Base-by-base conservation (phyloP, 2,797 vertebrate species). In the Ceyx erithaca region DNA sequence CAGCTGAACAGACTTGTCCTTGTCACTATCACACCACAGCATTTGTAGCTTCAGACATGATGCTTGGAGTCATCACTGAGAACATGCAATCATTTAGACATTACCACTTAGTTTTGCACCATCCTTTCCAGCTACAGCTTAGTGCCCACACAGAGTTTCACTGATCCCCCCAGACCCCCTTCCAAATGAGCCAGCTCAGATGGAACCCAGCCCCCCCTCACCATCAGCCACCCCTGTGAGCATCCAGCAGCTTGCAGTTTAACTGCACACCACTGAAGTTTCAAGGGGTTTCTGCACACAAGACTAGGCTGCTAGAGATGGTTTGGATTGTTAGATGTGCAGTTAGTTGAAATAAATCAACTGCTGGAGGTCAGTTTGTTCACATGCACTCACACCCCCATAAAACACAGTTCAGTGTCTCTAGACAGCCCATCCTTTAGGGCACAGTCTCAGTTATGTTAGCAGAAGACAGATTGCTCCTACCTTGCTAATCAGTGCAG, bases 401-500 rank as follows among this genome's bases (percentile, higher is more conserved):
- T 5, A 3, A 30, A 51, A 61, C 8, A 37, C 54, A 31, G 58
- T 16, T 48, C 43, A 61, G 40, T 30, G 71, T 70, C 83, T 30
- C 23, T 37, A 21, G 51, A 72, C 21, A 80, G 40, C 48, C 55
- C 67, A 28, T 49, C 12, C 68, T 48, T 55, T n/a, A 41, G 58
- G 68, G 37, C 35, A n/a, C 66, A 78, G 77, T 67, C 82, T 45
- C 14, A 61, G 76, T 72, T 49, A 40, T 80, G 92, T 96, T 92
- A 96, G 96, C 97, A 95, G 97, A 97, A 97, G 93, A 98, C 98
- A 94, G 96, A 97, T 96, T 97, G 97, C 98, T 98, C 99, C 98
- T 99, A 99, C 99, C 99, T 99, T 98, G 98, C 98, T 98, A 98
- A 99, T 93, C 98, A 99, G 98, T 98, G 98, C 98, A 98, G 99